Evolutionary conservation across 2,113 vertebrate genomes (phyloP).

Genomic region (Panthera tigris): DNA sequence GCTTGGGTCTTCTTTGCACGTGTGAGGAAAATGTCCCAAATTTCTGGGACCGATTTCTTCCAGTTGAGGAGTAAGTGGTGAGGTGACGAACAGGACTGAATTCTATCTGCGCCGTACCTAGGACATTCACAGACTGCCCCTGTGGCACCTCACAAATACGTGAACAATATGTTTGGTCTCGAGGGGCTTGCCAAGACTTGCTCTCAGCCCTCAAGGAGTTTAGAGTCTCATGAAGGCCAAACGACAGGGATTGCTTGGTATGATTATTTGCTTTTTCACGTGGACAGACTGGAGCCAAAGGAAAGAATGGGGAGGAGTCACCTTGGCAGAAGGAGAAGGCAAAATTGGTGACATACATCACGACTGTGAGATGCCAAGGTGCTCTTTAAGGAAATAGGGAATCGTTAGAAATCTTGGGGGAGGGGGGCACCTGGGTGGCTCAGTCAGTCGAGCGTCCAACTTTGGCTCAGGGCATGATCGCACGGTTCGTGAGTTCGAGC

Average conservation of each 20-base stretch:
- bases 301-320: slow-evolving; percentile 15
- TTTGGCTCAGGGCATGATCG: background rate
- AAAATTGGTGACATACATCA: background rate
- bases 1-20: background rate
- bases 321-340: background rate
- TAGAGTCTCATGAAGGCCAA: slow-evolving; percentile 28
- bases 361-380: background rate
- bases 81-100: background rate
- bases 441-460: background rate
- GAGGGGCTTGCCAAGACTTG: background rate
- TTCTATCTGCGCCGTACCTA: background rate
- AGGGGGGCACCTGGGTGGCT: background rate
- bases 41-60: background rate
- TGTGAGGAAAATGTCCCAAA: background rate
- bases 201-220: background rate
- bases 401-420: background rate
- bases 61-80: background rate
- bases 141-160: background rate
- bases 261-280: slow-evolving; percentile 31
- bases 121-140: background rate
- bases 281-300: background rate
- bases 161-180: background rate
- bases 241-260: background rate
- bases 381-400: slow-evolving; percentile 25
- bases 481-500: background rate